Percentiles rank a stretch among this genome's conserved stretches.
Conservation (phyloP, 2,888 invertebrate species). For the Tortricodes alternella region DNA sequence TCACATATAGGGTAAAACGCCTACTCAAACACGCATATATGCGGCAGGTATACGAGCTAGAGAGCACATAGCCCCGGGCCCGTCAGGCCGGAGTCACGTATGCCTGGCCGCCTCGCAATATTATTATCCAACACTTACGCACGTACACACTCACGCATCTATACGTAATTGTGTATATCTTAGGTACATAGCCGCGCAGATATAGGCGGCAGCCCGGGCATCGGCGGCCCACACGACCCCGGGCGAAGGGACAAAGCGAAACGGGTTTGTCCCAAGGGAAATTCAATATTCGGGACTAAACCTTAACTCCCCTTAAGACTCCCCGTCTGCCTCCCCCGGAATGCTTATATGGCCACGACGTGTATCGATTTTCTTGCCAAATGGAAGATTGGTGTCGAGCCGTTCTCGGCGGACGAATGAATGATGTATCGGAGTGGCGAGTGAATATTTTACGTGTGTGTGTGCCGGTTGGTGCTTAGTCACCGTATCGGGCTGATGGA, state of each 20-base stretch:
- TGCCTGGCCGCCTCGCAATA: conserved; percentile 73
- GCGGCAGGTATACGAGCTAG: conserved; percentile 45
- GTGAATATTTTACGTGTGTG: conserved; percentile 72
- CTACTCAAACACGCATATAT: conserved; percentile 58
- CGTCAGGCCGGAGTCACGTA: conserved; percentile 79
- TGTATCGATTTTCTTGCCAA: conserved; percentile 83
- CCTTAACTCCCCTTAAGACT: conserved; percentile 82
- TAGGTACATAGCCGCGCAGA: conserved; percentile 32
- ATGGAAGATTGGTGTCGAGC: conserved; percentile 83
- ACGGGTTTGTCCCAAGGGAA: conserved; percentile 84
- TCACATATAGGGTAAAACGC: conserved; percentile 64
- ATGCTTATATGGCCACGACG: conserved; percentile 83
- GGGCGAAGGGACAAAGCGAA: conserved; percentile 81
- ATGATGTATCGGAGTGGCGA: conserved; percentile 80
- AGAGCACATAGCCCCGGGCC: conserved; percentile 66
- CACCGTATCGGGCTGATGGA: conserved; percentile 71
- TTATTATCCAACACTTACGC: conserved; percentile 81
- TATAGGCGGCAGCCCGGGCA: conserved; percentile 69
- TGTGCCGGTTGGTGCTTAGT: conserved; percentile 67
- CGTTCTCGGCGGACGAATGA: conserved; percentile 79
- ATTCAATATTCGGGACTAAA: conserved; percentile 84
- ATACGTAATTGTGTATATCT: conserved; percentile 41
- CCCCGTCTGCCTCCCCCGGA: conserved; percentile 80
- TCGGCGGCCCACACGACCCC: conserved; percentile 78
- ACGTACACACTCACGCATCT: conserved; percentile 56